Evolutionary conservation across 1,140 invertebrate species (phyloP).

Genomic region (Drosophila carrolli): DNA sequence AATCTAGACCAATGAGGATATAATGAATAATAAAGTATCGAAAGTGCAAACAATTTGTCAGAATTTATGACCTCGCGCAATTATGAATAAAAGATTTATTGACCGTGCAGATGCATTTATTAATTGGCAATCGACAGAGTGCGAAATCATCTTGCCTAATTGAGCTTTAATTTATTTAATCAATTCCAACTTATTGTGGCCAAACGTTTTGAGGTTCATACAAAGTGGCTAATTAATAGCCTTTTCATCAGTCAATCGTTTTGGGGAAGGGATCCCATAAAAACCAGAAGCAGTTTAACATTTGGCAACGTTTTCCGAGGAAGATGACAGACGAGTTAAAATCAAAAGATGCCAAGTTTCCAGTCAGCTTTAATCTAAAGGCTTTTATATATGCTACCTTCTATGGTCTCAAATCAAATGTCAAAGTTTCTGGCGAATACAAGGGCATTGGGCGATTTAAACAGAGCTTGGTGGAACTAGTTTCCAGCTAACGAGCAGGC

Average conservation of each 20-base stretch:
- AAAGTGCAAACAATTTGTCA: background rate
- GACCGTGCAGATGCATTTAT: conserved; percentile 25
- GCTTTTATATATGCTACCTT: background rate
- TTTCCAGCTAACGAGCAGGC: conserved; percentile 58
- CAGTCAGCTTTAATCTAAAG: conserved; percentile 28
- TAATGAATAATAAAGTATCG: background rate
- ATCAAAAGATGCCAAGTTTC: conserved; percentile 22
- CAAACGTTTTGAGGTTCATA: conserved; percentile 20
- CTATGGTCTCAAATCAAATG: conserved; percentile 51
- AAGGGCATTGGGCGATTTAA: conserved; percentile 12
- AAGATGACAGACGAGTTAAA: background rate
- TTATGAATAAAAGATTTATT: conserved; percentile 45
- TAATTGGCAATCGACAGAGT: conserved; percentile 10
- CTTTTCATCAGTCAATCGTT: background rate
- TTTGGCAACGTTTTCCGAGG: conserved; percentile 3
- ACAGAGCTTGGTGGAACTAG: conserved; percentile 21
- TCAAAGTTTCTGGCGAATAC: conserved; percentile 29
- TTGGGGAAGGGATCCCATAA: background rate
- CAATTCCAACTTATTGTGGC: conserved; percentile 29
- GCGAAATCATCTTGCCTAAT: conserved; percentile 42
- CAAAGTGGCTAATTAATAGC: background rate
- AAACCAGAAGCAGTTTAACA: conserved; percentile 14
- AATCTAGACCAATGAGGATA: background rate
- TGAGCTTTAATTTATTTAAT: conserved; percentile 44
- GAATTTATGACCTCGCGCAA: conserved; percentile 15